phyloP scores from a whole-genome alignment of 2,113 vertebrate species.

The Eclectus roratus region DNA sequence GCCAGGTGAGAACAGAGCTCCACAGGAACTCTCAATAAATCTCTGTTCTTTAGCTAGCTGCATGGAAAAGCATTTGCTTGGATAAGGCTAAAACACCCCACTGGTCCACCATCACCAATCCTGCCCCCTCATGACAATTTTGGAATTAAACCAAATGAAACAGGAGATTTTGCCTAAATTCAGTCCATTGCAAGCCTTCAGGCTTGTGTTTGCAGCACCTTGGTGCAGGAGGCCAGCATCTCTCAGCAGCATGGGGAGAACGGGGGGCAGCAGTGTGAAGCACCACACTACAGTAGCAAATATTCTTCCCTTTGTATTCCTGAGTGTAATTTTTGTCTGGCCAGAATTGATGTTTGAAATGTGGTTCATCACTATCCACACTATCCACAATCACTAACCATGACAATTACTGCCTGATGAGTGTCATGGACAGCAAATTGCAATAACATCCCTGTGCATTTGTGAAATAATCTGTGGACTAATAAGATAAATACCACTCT shows the following conservation, averaged over 20 bases:
- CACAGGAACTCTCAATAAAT: neutral
- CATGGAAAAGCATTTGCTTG: neutral
- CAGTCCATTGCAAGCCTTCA: neutral
- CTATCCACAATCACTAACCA: neutral
- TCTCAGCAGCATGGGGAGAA: neutral
- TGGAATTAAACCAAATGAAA: neutral
- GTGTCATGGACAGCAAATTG: neutral
- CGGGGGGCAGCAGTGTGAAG: neutral
- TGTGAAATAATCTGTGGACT: slow-evolving; percentile 50
- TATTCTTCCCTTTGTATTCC: neutral
- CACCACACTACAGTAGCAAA: neutral
- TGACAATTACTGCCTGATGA: neutral
- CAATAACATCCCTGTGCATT: slow-evolving; percentile 36
- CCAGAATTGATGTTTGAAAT: neutral
- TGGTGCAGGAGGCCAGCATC: neutral
- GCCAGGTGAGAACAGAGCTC: neutral
- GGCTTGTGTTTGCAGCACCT: neutral
- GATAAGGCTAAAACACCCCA: neutral
- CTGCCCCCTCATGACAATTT: neutral
- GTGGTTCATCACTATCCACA: neutral
- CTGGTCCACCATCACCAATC: neutral
- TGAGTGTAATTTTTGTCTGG: neutral
- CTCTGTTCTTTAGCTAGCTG: neutral
- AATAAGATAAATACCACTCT: slow-evolving; percentile 29
- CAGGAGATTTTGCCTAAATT: neutral